Evolutionary conservation across 2,888 invertebrate genomes (phyloP).

Genomic region (Trypoxylon attenuatum): DNA sequence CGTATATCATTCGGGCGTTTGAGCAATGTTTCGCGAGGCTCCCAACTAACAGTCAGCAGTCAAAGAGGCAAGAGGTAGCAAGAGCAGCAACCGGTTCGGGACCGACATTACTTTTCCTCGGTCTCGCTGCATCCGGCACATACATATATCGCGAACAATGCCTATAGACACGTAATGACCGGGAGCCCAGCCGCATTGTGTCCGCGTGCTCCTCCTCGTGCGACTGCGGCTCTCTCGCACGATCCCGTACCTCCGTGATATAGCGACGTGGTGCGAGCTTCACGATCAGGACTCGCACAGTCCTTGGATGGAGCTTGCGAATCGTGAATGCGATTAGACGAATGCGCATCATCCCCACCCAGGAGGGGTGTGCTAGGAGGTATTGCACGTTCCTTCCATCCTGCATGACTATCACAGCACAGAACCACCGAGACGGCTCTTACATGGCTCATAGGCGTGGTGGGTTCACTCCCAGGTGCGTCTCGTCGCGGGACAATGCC

Average conservation of each 20-base stretch:
- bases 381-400: slow-evolving; percentile 3
- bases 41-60: too few relatives aligned
- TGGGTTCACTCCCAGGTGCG: slow-evolving; percentile 72
- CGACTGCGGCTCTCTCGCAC: slow-evolving; percentile 42
- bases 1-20: neutral
- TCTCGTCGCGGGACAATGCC: slow-evolving; percentile 64
- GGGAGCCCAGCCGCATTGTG: slow-evolving; percentile 62
- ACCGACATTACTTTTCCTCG: slow-evolving; percentile 59
- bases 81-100: slow-evolving; percentile 55
- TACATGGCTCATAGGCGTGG: slow-evolving; percentile 68
- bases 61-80: too few relatives aligned
- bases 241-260: slow-evolving; percentile 39
- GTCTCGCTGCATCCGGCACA: slow-evolving; percentile 58
- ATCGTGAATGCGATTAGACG: neutral
- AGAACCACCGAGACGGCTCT: slow-evolving; percentile 54
- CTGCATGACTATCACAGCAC: slow-evolving; percentile 40
- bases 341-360: slow-evolving; percentile 8
- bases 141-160: slow-evolving; percentile 64
- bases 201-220: slow-evolving; percentile 45
- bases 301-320: slow-evolving; percentile 24
- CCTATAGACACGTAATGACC: slow-evolving; percentile 64
- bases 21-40: neutral
- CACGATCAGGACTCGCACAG: too few relatives aligned
- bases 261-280: slow-evolving; percentile 31
- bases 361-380: too few relatives aligned